Base-by-base conservation (phyloP, 2,888 invertebrate genomes). In the Drosophila falleni region DNA sequence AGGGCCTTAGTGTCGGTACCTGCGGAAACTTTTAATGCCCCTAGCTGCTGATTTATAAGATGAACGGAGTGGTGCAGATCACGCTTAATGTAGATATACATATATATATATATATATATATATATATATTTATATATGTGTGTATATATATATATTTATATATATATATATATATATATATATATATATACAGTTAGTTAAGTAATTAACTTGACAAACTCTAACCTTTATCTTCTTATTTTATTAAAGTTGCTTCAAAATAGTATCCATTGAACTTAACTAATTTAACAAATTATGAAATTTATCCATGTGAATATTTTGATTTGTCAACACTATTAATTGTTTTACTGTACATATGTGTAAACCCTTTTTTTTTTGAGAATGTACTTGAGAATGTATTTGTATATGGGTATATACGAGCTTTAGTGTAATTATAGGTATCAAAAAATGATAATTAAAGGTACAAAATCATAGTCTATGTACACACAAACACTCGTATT, bases 1-100 rank as follows among this genome's bases (percentile, higher is more conserved):
- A 90, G 67, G 93, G 92, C n/a, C 87, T 87, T 29, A 92, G 91
- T 71, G 91, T 92, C n/a, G 92, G 92, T 29, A 79, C 87, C 55
- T 93, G 93, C 74, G 93, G 92, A 39, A 83, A 91, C 56, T 93
- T 93, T 70, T 93, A 90, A 77, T 29, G 23, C 44, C 15, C 26
- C 19, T 10, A 11, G n/a, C 29, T 42, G 10, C 26, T 39, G 39
- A 15, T 37, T n/a, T 23, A n/a, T 29, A 6, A n/a, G 1, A 23
- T 39, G 33, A 33, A 8, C 47, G 44, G 53, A 23, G 49, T 61
- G 68, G 53, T 56, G 62, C 50, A 53, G n/a, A 68, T 58, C 46
- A 75, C 62, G 75, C 71, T 75, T 72, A 61, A 37, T 71, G 47
- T 67, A 62, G 19, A 74, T 54, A 39, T 41, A 26, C 42, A 37